Percentiles rank a stretch among this genome's conserved stretches.
Evolutionary conservation across 1,140 invertebrate species (phyloP).

Genomic region (Pteromalus puparum): DNA sequence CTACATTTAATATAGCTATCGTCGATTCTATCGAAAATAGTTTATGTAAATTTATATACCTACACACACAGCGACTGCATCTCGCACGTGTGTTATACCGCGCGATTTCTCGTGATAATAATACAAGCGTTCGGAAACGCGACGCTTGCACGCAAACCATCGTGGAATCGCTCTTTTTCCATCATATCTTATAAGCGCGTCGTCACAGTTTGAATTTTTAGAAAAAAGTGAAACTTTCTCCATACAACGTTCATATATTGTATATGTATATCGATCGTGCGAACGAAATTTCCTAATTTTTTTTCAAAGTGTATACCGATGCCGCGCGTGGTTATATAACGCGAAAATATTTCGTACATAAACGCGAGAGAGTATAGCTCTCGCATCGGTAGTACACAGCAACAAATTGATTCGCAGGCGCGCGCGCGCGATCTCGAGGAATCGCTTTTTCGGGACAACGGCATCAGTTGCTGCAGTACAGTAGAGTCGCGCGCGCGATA

Average conservation of each 20-base stretch:
- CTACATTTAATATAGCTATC: slow-evolving; percentile 45
- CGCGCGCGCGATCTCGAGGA: background rate
- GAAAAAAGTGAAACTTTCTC: background rate
- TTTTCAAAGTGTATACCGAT: background rate
- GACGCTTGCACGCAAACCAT: background rate
- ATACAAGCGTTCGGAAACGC: background rate
- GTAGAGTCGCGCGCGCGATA: background rate
- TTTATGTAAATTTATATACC: slow-evolving; percentile 39
- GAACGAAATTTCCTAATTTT: background rate
- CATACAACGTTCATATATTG: too few species aligned
- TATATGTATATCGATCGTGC: background rate
- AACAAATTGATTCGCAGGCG: background rate
- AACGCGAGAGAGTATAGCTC: too few species aligned
- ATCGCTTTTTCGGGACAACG: background rate
- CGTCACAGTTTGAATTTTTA: background rate
- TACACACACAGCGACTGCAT: background rate
- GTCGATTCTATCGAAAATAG: slow-evolving; percentile 40
- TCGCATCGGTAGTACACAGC: too few species aligned
- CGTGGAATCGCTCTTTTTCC: background rate
- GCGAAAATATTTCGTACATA: background rate
- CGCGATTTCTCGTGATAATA: background rate
- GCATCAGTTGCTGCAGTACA: too few species aligned
- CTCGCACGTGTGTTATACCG: too few species aligned
- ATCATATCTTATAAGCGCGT: background rate
- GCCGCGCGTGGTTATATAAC: background rate